Conservation (phyloP, 2,797 vertebrate species). For the Choloepus didactylus region DNA sequence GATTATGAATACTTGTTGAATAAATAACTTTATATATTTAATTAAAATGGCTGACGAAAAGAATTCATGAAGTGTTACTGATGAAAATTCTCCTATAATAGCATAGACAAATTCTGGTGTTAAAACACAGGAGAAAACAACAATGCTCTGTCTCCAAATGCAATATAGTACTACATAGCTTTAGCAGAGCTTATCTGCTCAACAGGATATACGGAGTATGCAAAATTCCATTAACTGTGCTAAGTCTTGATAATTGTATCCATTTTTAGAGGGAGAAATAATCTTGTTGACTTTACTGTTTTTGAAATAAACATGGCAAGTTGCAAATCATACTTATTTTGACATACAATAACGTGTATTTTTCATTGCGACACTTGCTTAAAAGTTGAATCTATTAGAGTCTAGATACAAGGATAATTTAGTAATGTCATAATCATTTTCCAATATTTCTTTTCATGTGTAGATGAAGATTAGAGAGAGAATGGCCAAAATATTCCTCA, state of each 20-base stretch:
- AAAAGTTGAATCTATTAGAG: not conserved
- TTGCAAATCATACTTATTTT: conserved; percentile 21
- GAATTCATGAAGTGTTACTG: not conserved
- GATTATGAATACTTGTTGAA: not conserved
- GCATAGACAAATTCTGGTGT: not conserved
- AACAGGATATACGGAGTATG: not conserved
- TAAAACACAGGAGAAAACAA: not conserved
- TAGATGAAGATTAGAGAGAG: not conserved
- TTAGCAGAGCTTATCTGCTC: not conserved
- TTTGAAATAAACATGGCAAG: conserved; percentile 1
- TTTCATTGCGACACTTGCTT: not conserved
- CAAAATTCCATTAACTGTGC: not conserved
- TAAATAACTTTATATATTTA: conserved; percentile 88
- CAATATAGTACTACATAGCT: not conserved
- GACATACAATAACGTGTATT: not conserved
- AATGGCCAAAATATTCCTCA: not conserved
- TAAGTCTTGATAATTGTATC: not conserved
- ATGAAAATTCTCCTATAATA: not conserved
- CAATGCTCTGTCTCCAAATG: not conserved
- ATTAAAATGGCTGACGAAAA: not conserved
- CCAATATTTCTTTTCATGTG: not conserved
- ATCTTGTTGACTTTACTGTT: not conserved
- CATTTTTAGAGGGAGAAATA: not conserved
- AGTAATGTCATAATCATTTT: conserved; percentile 24
- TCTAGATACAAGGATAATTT: conserved; percentile 20